Conservation (phyloP, 2,888 invertebrate species). For the Listrodromus nycthemerus region DNA sequence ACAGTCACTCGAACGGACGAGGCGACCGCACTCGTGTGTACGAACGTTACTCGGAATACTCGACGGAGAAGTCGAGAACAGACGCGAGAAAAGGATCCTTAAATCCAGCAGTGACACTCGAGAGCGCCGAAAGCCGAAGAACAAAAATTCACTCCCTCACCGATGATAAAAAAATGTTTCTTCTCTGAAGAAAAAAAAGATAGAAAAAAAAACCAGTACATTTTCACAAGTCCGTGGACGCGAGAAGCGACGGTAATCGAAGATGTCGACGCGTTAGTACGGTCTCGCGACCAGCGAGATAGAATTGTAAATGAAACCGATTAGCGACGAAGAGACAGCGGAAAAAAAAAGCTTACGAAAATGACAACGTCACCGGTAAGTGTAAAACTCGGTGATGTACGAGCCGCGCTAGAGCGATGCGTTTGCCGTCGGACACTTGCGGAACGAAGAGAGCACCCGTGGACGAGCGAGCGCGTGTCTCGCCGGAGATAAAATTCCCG, state of each 20-base stretch:
- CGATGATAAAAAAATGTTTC: background rate
- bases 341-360: constrained; percentile 1
- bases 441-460: background rate
- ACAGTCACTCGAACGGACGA: constrained; percentile 20
- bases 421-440: constrained; percentile 33
- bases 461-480: background rate
- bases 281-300: background rate
- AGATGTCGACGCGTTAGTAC: background rate
- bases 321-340: background rate
- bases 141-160: background rate
- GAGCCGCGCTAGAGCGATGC: background rate
- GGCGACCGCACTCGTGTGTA: constrained; percentile 9
- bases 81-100: constrained; percentile 23
- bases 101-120: constrained; percentile 50
- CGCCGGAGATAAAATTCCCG: no score
- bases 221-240: background rate
- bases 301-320: background rate
- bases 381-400: background rate
- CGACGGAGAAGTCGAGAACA: constrained; percentile 17
- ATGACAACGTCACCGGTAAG: constrained; percentile 11
- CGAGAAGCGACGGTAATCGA: background rate
- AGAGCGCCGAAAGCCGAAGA: background rate
- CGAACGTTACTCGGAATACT: constrained; percentile 30
- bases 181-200: no score
- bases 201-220: background rate